Conservation (phyloP, 2,797 vertebrate genomes). For the Novumbra hubbsi region DNA sequence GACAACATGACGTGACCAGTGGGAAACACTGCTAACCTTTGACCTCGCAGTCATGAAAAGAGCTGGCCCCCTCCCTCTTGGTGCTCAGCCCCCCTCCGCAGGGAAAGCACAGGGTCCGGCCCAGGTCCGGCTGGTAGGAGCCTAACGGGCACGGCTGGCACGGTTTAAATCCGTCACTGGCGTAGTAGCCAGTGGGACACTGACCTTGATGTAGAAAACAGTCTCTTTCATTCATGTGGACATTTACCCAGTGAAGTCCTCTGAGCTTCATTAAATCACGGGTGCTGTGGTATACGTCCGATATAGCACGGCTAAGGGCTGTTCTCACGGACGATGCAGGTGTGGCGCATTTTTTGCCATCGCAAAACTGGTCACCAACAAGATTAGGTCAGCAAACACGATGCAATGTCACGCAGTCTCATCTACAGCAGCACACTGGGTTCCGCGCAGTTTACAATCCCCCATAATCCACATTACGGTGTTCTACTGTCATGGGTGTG, state of each 20-base stretch:
- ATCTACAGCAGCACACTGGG: no score
- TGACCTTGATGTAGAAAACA: slow-evolving; percentile 76
- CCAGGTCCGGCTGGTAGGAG: slow-evolving; percentile 89
- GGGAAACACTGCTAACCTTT: slow-evolving; percentile 78
- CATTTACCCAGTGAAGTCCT: background rate
- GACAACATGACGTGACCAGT: background rate
- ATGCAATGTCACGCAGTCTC: no score
- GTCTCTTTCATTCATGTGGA: background rate
- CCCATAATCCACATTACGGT: background rate
- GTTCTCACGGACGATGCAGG: no score
- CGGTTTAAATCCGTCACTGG: slow-evolving; percentile 90
- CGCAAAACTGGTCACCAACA: no score
- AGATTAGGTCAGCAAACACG: no score
- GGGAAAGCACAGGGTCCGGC: slow-evolving; percentile 89
- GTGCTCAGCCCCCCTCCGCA: slow-evolving; percentile 91
- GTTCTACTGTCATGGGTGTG: background rate
- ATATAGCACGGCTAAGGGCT: background rate
- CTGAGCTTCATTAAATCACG: background rate
- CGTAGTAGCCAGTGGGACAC: slow-evolving; percentile 88
- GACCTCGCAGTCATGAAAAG: slow-evolving; percentile 96
- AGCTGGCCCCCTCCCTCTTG: slow-evolving; percentile 87
- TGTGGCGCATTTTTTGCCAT: no score
- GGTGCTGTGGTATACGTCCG: no score
- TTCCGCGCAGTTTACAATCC: no score
- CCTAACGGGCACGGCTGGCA: slow-evolving; percentile 89